These are phyloP conservation scores for Oxygymnocypris stewartii DNA, from an alignment of 2,113 vertebrate species.

Conservation along the genomic window DNA sequence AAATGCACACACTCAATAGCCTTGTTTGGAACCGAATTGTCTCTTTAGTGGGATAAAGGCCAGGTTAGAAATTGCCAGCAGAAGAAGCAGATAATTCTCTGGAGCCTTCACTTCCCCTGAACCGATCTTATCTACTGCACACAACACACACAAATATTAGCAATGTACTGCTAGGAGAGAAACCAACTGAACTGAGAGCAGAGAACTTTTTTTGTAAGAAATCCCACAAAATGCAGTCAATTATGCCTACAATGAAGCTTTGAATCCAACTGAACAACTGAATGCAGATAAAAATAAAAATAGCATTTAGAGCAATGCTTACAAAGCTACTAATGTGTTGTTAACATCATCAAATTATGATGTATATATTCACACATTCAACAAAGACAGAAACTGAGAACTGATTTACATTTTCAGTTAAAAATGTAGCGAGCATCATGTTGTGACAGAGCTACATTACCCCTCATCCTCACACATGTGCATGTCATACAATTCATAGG, in stretches of 20 bases:
- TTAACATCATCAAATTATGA: neutral
- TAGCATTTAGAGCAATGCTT: neutral
- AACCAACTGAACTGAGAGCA: neutral
- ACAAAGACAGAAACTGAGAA: neutral
- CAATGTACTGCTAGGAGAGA: neutral
- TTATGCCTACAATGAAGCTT: neutral
- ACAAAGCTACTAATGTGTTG: neutral
- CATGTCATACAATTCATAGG: too few relatives aligned
- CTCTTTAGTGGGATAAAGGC: constrained; percentile 29
- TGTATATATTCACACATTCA: neutral
- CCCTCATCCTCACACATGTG: too few relatives aligned
- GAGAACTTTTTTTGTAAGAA: too few relatives aligned
- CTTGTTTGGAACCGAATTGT: constrained; percentile 14
- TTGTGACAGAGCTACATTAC: too few relatives aligned
- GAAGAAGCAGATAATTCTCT: constrained; percentile 34
- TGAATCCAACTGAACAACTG: neutral
- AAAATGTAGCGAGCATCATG: neutral
- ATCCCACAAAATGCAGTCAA: neutral
- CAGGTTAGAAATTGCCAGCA: constrained; percentile 22
- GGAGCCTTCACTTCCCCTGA: constrained; percentile 11
- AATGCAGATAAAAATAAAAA: too few relatives aligned
- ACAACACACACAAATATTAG: constrained; percentile 24
- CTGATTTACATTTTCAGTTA: neutral
- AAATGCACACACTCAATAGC: constrained; percentile 14
- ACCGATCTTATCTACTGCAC: constrained; percentile 30